These are phyloP conservation scores for Myiozetetes cayanensis DNA, from an alignment of 2,113 vertebrate genomes.

Conservation along the genomic window DNA sequence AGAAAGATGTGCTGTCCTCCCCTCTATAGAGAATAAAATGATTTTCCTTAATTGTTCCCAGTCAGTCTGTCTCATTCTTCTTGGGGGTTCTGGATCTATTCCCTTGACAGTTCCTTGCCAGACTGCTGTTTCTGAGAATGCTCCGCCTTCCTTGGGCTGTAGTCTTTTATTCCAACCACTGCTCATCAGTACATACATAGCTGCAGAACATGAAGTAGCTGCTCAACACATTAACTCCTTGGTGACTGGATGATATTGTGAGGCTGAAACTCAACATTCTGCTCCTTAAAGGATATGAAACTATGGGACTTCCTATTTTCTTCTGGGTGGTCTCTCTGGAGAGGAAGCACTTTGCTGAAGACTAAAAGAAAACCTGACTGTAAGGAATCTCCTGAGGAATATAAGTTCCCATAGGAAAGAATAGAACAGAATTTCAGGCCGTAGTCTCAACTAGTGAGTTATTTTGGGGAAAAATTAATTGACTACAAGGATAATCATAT, in stretches of 20 bases:
- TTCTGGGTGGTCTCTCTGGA: constrained; percentile 11
- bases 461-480: background rate
- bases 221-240: constrained; percentile 32
- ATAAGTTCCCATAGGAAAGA: background rate
- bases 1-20: background rate
- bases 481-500: background rate
- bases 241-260: background rate
- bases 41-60: constrained; percentile 37
- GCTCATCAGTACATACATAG: constrained; percentile 28
- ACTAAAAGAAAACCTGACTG: background rate
- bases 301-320: background rate
- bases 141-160: constrained; percentile 11
- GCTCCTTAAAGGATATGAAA: background rate
- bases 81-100: constrained; percentile 61
- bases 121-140: constrained; percentile 51
- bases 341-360: background rate
- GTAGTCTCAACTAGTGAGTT: background rate
- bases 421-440: background rate
- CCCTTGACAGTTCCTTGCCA: constrained; percentile 54
- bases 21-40: background rate
- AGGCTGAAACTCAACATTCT: background rate
- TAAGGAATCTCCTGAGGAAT: background rate
- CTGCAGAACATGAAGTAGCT: constrained; percentile 26
- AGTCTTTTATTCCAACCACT: constrained; percentile 46
- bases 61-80: constrained; percentile 28